Evolutionary conservation across 2,113 vertebrate species (phyloP).

Genomic region (Urocitellus parryii): DNA sequence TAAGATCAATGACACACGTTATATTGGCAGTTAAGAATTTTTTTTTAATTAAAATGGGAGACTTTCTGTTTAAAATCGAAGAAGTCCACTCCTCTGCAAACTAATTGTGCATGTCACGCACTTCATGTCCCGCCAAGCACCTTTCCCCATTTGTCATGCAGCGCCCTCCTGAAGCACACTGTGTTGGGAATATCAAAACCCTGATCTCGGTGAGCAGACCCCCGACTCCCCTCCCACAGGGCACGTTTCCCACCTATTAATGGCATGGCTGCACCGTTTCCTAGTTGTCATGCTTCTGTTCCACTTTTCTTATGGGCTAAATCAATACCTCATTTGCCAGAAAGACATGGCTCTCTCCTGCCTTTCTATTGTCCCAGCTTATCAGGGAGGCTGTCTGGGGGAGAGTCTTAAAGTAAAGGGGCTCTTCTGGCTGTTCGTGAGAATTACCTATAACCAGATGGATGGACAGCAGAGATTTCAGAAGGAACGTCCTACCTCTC

Average conservation of each 20-base stretch:
- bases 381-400: not conserved
- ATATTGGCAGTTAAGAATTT: not conserved
- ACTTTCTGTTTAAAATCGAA: slow-evolving; percentile 22
- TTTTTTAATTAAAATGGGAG: not conserved
- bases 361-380: not conserved
- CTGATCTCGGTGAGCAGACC: not conserved
- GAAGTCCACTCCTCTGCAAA: not conserved
- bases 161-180: accelerated
- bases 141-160: not conserved
- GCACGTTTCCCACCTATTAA: not conserved
- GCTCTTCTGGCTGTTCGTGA: not conserved
- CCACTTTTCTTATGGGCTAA: not conserved
- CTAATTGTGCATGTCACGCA: no score
- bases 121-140: not conserved
- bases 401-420: not conserved
- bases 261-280: not conserved
- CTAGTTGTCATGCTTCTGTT: not conserved
- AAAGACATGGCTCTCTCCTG: not conserved
- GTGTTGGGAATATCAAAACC: not conserved
- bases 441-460: not conserved
- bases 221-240: not conserved
- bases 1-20: not conserved
- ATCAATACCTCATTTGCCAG: not conserved
- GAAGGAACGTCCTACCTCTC: not conserved
- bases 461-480: not conserved